phyloP scores from a whole-genome alignment of 2,888 invertebrate species.

The Carpatolechia fugitivella region DNA sequence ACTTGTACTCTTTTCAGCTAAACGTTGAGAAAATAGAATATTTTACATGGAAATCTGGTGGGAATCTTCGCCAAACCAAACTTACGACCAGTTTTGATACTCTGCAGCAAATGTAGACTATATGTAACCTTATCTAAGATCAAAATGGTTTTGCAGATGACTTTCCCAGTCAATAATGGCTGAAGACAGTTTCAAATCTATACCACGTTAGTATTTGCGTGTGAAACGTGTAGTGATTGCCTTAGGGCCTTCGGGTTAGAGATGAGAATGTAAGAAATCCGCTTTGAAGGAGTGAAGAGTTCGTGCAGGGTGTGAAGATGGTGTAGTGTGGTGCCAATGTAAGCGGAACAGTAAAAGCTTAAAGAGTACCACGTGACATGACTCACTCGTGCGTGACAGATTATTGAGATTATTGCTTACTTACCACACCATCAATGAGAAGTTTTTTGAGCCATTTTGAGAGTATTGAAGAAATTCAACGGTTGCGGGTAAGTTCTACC shows the following conservation, averaged over 20 bases:
- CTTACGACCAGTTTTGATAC: not conserved
- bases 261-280: slow-evolving; percentile 28
- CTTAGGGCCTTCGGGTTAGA: slow-evolving; percentile 12
- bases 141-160: slow-evolving; percentile 34
- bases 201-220: slow-evolving; percentile 31
- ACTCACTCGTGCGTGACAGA: too few species aligned
- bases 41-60: not conserved
- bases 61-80: slow-evolving; percentile 2
- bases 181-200: slow-evolving; percentile 45
- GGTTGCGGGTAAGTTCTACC: too few species aligned
- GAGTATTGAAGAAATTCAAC: too few species aligned
- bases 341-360: too few species aligned
- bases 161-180: slow-evolving; percentile 49
- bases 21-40: not conserved
- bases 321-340: not conserved
- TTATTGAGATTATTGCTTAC: too few species aligned
- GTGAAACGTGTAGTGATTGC: slow-evolving; percentile 8
- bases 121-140: slow-evolving; percentile 18
- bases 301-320: not conserved
- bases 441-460: too few species aligned
- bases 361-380: too few species aligned
- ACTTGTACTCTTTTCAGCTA: not conserved
- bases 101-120: slow-evolving; percentile 7
- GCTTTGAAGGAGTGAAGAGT: slow-evolving; percentile 15
- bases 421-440: too few species aligned